Percentiles rank a stretch among this genome's conserved stretches.
Conservation (phyloP, 35 echinoderm and acorn worm species). For the Patiria miniata region DNA sequence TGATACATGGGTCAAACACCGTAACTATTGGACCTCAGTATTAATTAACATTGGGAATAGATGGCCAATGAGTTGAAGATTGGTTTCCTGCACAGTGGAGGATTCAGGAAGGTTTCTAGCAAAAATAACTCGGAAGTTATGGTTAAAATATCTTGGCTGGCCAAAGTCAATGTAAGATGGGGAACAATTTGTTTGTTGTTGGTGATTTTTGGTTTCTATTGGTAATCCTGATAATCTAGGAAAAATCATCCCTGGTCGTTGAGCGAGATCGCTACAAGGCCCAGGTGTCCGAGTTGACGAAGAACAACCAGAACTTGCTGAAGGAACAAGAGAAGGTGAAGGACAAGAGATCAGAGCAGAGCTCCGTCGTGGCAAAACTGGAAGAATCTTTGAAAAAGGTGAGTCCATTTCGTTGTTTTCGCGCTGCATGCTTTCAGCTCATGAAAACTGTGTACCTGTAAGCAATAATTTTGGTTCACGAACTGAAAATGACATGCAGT, state of each 20-base stretch:
- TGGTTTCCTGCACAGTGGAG: too few species aligned
- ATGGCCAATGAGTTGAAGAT: too few species aligned
- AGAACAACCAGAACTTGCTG: not conserved
- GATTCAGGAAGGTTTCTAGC: too few species aligned
- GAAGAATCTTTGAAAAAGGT: slow-evolving; percentile 13
- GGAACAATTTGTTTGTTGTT: too few species aligned
- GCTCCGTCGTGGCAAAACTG: not conserved
- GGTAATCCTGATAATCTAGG: not conserved
- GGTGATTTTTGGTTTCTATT: too few species aligned
- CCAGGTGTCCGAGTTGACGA: not conserved
- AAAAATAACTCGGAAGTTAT: too few species aligned
- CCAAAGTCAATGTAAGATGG: too few species aligned
- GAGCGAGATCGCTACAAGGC: not conserved
- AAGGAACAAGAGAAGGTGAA: not conserved
- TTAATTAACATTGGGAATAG: too few species aligned
- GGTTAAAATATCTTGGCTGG: too few species aligned
- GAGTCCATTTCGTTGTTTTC: not conserved
- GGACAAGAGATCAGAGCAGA: not conserved
- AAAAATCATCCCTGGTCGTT: not conserved
- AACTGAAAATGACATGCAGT: too few species aligned
- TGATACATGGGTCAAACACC: too few species aligned
- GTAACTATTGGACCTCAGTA: too few species aligned
- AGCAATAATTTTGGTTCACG: not conserved
- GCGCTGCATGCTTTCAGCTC: not conserved
- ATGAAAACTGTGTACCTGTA: not conserved